A percentile compares a stretch with the other conserved stretches of the same genome.
Conservation (phyloP, 2,797 vertebrate genomes). For the Selene dorsalis region DNA sequence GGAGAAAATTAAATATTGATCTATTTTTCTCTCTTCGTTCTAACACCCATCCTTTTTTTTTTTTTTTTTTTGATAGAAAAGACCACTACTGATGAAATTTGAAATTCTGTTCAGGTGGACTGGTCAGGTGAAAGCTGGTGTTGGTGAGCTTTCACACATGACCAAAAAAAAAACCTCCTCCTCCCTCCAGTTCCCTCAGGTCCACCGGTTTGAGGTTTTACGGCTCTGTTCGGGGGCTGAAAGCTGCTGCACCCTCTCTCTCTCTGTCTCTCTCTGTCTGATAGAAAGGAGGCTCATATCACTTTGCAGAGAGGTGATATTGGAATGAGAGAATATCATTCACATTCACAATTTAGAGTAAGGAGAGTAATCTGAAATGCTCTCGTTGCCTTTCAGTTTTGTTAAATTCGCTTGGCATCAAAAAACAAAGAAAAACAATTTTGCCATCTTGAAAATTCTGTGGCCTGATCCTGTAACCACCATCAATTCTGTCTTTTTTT, state of each 20-base stretch:
- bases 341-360: too few species aligned
- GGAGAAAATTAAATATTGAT: conserved; percentile 90
- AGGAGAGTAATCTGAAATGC: too few species aligned
- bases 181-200: background rate
- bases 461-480: background rate
- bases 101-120: conserved; percentile 57
- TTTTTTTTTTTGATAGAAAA: conserved; percentile 42
- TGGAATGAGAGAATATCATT: too few species aligned
- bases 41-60: conserved; percentile 36
- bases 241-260: background rate
- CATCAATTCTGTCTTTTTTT: too few species aligned
- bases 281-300: background rate
- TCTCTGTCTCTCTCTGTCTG: too few species aligned
- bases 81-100: conserved; percentile 72
- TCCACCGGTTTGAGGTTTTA: conserved; percentile 15
- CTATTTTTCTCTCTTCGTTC: conserved; percentile 81
- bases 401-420: too few species aligned
- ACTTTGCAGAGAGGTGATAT: background rate
- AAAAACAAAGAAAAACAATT: background rate
- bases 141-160: conserved; percentile 32
- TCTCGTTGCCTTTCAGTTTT: too few species aligned
- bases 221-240: background rate
- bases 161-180: background rate
- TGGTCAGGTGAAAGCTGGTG: conserved; percentile 49
- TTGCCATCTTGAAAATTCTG: background rate